Evolutionary conservation across 2,888 invertebrate genomes (phyloP).

Genomic region (Pocota personata): DNA sequence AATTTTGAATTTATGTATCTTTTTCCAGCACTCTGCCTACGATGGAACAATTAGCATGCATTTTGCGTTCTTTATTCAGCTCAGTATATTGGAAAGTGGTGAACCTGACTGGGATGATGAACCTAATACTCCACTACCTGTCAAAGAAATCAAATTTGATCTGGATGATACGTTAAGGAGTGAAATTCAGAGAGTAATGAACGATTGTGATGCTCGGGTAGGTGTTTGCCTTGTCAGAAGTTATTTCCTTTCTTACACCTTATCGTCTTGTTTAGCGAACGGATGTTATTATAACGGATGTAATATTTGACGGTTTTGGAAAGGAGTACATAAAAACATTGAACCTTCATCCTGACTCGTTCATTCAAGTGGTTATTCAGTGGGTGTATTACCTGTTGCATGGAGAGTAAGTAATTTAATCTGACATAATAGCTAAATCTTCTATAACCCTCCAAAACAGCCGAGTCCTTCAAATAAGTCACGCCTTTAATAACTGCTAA

Average conservation of each 20-base stretch:
- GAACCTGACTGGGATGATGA: slow-evolving; percentile 80
- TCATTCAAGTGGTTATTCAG: slow-evolving; percentile 85
- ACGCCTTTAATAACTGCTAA: too few relatives aligned
- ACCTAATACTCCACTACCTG: slow-evolving; percentile 75
- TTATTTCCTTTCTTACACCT: background rate
- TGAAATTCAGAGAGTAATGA: slow-evolving; percentile 82
- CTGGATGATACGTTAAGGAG: slow-evolving; percentile 81
- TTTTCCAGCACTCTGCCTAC: slow-evolving; percentile 80
- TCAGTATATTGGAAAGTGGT: slow-evolving; percentile 79
- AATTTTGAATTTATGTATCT: background rate
- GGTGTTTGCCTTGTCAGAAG: slow-evolving; percentile 12
- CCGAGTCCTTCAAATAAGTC: too few relatives aligned
- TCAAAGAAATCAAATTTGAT: slow-evolving; percentile 83
- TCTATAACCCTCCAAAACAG: too few relatives aligned
- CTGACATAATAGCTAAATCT: too few relatives aligned
- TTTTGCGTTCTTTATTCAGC: slow-evolving; percentile 79
- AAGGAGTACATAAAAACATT: slow-evolving; percentile 83
- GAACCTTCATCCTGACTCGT: slow-evolving; percentile 86
- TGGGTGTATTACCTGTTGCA: slow-evolving; percentile 85
- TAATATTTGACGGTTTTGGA: slow-evolving; percentile 83
- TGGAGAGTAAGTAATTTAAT: slow-evolving; percentile 80
- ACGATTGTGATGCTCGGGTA: slow-evolving; percentile 80
- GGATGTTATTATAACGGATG: slow-evolving; percentile 80
- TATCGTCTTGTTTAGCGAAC: slow-evolving; percentile 75
- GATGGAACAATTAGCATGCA: slow-evolving; percentile 82